A percentile compares a stretch with the other conserved stretches of the same genome.
phyloP scores from a whole-genome alignment of 1,140 invertebrate species.

The Hormaphis cornu region DNA sequence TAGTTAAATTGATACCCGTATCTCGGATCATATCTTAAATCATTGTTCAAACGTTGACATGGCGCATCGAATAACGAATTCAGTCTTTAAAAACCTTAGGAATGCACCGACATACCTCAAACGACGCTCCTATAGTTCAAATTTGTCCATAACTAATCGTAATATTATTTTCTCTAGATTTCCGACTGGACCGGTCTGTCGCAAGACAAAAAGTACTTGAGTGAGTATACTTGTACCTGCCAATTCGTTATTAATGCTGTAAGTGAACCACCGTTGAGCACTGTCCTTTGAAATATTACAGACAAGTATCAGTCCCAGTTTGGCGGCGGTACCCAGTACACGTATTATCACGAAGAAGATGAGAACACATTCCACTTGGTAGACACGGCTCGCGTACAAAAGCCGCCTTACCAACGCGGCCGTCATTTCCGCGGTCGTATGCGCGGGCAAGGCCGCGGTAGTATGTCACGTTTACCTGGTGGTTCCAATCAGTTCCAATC shows the following conservation, averaged over 20 bases:
- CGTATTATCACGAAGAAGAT: conserved; percentile 96
- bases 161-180: conserved; percentile 54
- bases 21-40: no score
- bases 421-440: conserved; percentile 65
- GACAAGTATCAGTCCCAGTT: conserved; percentile 94
- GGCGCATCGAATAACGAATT: no score
- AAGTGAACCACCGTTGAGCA: no score
- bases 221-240: conserved; percentile 60
- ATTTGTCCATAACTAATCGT: not conserved
- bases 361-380: conserved; percentile 97
- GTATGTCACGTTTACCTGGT: conserved; percentile 45
- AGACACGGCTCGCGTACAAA: conserved; percentile 83
- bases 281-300: conserved; percentile 44
- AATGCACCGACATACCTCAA: no score
- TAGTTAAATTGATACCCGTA: no score
- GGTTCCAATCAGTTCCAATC: conserved; percentile 37
- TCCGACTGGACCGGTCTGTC: conserved; percentile 95
- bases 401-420: conserved; percentile 81
- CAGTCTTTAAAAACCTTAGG: no score
- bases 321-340: conserved; percentile 87
- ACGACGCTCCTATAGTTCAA: no score
- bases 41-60: no score
- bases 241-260: no score
- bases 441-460: conserved; percentile 57
- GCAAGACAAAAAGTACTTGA: conserved; percentile 89